phyloP scores from a whole-genome alignment of 2,113 vertebrate species.

The Cygnus atratus region DNA sequence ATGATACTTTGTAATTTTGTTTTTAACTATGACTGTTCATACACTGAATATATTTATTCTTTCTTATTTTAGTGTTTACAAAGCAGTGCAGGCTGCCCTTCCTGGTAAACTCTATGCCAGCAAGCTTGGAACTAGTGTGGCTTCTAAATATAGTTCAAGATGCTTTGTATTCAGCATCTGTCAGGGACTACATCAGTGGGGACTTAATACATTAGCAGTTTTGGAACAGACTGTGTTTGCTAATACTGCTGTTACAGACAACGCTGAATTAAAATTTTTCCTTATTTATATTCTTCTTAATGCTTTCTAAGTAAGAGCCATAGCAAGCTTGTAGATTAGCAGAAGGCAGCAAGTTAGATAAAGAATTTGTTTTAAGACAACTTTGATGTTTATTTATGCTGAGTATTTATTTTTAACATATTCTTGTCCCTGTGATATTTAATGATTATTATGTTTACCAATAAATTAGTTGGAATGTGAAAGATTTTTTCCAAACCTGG shows the following conservation, averaged over 20 bases:
- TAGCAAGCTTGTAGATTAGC: not conserved
- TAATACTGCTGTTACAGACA: not conserved
- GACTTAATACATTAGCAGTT: slow-evolving; percentile 29
- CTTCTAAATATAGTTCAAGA: slow-evolving; percentile 68
- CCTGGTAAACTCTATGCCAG: slow-evolving; percentile 35
- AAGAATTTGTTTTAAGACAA: not conserved
- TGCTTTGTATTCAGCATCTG: not conserved
- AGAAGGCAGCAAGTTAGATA: not conserved
- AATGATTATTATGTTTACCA: not conserved
- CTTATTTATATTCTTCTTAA: not conserved
- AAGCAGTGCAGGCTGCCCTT: not conserved
- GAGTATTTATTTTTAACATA: not conserved
- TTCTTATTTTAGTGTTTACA: slow-evolving; percentile 42
- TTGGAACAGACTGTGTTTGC: not conserved
- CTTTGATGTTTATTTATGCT: not conserved
- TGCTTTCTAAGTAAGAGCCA: not conserved
- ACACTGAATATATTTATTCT: not conserved
- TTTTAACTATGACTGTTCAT: not conserved
- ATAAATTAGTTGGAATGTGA: not conserved
- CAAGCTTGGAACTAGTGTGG: slow-evolving; percentile 40
- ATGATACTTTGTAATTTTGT: slow-evolving; percentile 7
- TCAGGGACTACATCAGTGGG: not conserved
- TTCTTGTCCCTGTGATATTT: not conserved
- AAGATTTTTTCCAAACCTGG: not conserved
- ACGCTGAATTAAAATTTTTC: not conserved